These are phyloP conservation scores for Sebastes reedi DNA, from an alignment of 2,797 vertebrate species.

Conservation along the genomic window DNA sequence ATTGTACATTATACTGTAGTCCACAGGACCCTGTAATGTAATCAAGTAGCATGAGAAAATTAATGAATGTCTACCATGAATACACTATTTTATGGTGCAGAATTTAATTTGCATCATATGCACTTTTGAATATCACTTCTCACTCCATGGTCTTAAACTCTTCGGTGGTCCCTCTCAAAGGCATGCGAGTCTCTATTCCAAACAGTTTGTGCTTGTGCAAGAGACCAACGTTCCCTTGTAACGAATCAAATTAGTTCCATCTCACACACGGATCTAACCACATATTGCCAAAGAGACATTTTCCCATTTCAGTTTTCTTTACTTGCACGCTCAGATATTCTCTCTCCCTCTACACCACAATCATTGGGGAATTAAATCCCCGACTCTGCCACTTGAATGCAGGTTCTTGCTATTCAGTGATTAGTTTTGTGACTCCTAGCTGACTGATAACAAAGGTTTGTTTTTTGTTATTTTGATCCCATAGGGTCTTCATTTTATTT, in stretches of 20 bases:
- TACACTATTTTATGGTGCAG: neutral
- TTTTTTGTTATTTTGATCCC: neutral
- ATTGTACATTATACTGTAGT: neutral
- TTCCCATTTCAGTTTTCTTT: neutral
- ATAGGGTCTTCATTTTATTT: neutral
- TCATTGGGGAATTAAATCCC: conserved; percentile 3
- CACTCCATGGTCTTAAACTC: neutral
- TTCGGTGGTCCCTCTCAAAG: neutral
- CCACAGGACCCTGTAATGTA: neutral
- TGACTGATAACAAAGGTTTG: neutral
- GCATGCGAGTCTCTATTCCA: neutral
- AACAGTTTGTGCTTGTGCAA: conserved; percentile 26
- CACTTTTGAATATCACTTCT: neutral
- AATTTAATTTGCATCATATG: neutral
- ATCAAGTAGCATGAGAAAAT: neutral
- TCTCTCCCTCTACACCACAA: conserved; percentile 55
- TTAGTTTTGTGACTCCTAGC: neutral
- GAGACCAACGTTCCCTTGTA: neutral
- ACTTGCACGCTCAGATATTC: conserved; percentile 11
- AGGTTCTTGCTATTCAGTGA: neutral
- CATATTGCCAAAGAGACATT: conserved; percentile 20
- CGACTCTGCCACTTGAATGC: neutral
- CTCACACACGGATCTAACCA: neutral
- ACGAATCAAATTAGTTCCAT: conserved; percentile 17
- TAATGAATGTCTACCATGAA: neutral